Evolutionary conservation across 2,888 invertebrate species (phyloP).

Genomic region (Diarsia brunnea): DNA sequence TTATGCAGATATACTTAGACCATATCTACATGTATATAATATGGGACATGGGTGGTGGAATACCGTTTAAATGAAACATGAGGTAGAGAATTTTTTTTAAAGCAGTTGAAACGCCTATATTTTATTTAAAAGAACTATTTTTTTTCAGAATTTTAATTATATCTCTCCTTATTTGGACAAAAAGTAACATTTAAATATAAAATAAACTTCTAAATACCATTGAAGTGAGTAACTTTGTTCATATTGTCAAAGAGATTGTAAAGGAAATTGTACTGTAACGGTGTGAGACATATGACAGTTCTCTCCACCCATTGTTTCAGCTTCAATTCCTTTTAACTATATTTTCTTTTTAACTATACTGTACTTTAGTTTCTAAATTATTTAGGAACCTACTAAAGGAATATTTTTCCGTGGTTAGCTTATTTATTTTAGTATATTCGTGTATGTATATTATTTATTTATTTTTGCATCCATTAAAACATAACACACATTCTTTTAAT

Average conservation of each 20-base stretch:
- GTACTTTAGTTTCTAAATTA: too few species aligned
- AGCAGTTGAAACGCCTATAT: neutral
- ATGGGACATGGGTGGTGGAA: neutral
- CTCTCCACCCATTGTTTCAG: slow-evolving; percentile 21
- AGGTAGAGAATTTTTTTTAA: neutral
- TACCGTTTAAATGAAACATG: neutral
- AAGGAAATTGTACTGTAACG: slow-evolving; percentile 12
- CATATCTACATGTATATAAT: neutral
- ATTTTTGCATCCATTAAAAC: too few species aligned
- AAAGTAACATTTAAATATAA: neutral
- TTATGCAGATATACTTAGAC: neutral
- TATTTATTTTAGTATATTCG: neutral
- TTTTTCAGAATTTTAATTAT: neutral
- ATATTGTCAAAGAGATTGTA: slow-evolving; percentile 5
- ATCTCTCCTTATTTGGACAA: neutral
- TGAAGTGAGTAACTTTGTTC: neutral
- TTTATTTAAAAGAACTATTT: neutral
- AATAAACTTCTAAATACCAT: neutral
- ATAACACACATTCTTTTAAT: too few species aligned
- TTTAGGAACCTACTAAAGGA: neutral
- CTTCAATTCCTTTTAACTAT: too few species aligned
- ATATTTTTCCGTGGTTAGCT: neutral
- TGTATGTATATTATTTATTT: neutral
- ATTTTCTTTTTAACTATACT: too few species aligned
- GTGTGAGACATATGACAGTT: slow-evolving; percentile 35